A percentile compares a stretch with the other conserved stretches of the same genome.
These are phyloP conservation scores for Ondatra zibethicus DNA, from an alignment of 2,113 vertebrate genomes.

Conservation along the genomic window DNA sequence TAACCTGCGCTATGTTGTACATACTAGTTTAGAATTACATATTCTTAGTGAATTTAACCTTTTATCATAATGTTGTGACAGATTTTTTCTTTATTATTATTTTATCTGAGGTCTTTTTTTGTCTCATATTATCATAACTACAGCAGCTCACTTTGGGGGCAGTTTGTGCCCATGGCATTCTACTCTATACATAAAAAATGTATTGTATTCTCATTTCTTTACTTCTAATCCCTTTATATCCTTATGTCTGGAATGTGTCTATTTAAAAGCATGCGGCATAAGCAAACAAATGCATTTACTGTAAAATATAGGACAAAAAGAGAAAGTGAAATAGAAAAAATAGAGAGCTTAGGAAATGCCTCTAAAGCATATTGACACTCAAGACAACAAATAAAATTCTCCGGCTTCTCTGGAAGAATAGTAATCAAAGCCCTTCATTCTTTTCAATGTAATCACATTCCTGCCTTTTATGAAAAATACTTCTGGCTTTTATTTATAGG, in stretches of 20 bases:
- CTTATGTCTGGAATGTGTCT: background rate
- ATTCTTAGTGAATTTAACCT: background rate
- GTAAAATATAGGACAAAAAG: conserved; percentile 6
- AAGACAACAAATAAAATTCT: conserved; percentile 33
- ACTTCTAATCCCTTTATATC: background rate
- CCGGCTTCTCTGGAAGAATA: background rate
- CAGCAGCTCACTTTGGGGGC: background rate
- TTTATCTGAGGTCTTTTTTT: conserved; percentile 19
- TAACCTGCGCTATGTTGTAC: background rate
- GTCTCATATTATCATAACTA: background rate
- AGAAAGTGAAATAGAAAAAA: conserved; percentile 35
- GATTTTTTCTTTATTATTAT: background rate
- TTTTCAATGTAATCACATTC: background rate
- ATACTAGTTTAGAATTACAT: conserved; percentile 18
- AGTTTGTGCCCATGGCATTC: conserved; percentile 33
- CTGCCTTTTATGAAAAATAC: background rate
- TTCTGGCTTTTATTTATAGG: background rate
- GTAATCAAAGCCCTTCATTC: background rate
- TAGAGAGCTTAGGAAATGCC: background rate
- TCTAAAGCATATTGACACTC: conserved; percentile 19
- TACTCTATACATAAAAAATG: background rate
- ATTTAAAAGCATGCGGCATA: background rate
- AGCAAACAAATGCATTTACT: conserved; percentile 26
- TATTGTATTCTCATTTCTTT: conserved; percentile 18
- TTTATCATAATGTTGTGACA: background rate